Evolutionary conservation across 2,888 invertebrate genomes (phyloP).

Genomic region (Onchidella celtica): DNA sequence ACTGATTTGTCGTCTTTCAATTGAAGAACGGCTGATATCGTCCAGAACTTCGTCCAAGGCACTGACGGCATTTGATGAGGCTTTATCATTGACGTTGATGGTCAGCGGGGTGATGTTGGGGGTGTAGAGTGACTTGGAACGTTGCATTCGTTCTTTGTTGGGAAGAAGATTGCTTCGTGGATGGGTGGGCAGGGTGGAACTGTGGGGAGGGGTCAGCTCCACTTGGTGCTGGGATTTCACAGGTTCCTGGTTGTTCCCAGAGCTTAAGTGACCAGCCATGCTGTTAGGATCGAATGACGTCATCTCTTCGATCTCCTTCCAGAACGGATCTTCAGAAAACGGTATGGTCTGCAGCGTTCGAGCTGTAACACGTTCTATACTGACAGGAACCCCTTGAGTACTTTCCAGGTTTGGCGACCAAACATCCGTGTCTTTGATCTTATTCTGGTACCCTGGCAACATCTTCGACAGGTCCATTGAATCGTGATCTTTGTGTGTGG

Average conservation of each 20-base stretch:
- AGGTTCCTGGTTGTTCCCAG: slow-evolving; percentile 10
- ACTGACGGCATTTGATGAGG: slow-evolving; percentile 61
- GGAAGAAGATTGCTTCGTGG: slow-evolving; percentile 44
- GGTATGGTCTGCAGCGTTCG: slow-evolving; percentile 75
- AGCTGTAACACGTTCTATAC: slow-evolving; percentile 73
- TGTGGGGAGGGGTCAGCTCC: slow-evolving; percentile 50
- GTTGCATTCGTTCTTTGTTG: slow-evolving; percentile 52
- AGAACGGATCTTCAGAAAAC: slow-evolving; percentile 74
- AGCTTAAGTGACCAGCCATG: slow-evolving; percentile 45
- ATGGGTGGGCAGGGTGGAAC: slow-evolving; percentile 56
- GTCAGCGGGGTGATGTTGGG: slow-evolving; percentile 70
- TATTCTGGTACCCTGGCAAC: slow-evolving; percentile 54
- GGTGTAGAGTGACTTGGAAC: slow-evolving; percentile 63
- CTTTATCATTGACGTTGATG: slow-evolving; percentile 53
- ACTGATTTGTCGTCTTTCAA: slow-evolving; percentile 66
- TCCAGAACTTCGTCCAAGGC: slow-evolving; percentile 74
- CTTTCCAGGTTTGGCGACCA: slow-evolving; percentile 75
- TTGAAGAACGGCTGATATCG: slow-evolving; percentile 65
- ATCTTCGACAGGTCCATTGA: slow-evolving; percentile 51
- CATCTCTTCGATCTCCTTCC: slow-evolving; percentile 74
- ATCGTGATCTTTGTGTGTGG: slow-evolving; percentile 38
- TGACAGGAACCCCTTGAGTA: slow-evolving; percentile 67
- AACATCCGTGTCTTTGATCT: slow-evolving; percentile 62
- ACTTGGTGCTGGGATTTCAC: slow-evolving; percentile 30
- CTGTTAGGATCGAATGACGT: slow-evolving; percentile 65